Base-by-base conservation (phyloP, 2,113 vertebrate species). In the Phalacrocorax pelagicus region DNA sequence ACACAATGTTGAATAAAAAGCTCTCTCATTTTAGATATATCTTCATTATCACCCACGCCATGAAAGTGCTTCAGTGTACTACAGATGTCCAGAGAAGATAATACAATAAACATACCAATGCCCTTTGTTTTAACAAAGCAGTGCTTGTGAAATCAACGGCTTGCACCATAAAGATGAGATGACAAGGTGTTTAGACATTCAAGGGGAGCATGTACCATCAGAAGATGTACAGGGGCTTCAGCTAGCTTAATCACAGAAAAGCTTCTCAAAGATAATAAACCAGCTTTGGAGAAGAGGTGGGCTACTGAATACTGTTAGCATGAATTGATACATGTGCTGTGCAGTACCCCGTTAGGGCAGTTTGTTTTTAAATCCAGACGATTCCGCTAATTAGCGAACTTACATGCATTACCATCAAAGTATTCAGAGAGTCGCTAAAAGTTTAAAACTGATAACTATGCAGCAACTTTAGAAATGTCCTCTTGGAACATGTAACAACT, bases 361-460 rank as follows among this genome's bases (percentile, higher is more conserved):
- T 80, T 86, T 94, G 83, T 4, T 94, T 97, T 91, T 77, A 55
- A 80, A 96, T 58, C 54, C 55, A 83, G 91, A 89, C 36, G 83
- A 97, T 75, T 96, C 83, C 54, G 85, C 61, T 95, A 90, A 96
- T 96, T 94, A 95, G 70, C 62, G 81, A 90, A 65, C 73, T 73
- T 59, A 86, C 78, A 92, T 75, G 71, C 24, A 49, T 77, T 90
- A 72, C 80, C 21, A 38, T 6, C 91, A 67, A 97, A 94, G 77
- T 27, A 86, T 62, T 86, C 29, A 9, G 58, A 80, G 46, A 90
- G 46, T 69, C 8, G 42, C 72, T 91, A 58, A 67, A 96, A 94
- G 86, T 32, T 74, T 73, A 49, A 77, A 94, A 75, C 17, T 1
- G 4, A 46, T 54, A 78, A 79, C 22, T 22, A 9, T 22, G 59